Percentiles rank a stretch among this genome's conserved stretches.
phyloP scores from a whole-genome alignment of 2,113 vertebrate species.

The Panthera uncia region DNA sequence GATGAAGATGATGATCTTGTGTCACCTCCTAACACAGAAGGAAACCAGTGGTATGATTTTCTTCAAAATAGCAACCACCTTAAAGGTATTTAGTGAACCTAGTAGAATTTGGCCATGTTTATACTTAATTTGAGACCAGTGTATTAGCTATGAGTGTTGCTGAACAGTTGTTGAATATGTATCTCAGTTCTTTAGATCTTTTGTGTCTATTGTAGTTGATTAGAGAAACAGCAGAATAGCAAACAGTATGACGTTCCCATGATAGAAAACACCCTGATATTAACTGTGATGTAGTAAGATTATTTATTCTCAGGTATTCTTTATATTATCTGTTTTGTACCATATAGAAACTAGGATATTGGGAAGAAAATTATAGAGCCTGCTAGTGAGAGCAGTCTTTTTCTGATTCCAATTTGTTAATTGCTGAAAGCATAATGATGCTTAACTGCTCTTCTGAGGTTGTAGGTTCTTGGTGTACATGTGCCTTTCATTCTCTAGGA shows the following conservation, averaged over 20 bases:
- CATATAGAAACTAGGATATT: background rate
- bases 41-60: conserved; percentile 98
- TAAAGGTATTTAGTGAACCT: conserved; percentile 85
- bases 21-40: conserved; percentile 95
- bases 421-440: background rate
- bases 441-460: background rate
- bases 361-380: background rate
- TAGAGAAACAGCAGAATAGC: conserved; percentile 2
- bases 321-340: background rate
- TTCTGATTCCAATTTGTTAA: background rate
- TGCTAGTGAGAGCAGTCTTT: background rate
- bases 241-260: background rate
- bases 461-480: background rate
- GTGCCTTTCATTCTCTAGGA: background rate
- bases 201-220: background rate
- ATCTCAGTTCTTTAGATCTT: background rate
- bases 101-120: background rate
- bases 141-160: background rate
- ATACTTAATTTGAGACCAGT: background rate
- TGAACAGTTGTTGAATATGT: background rate
- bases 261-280: background rate
- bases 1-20: conserved; percentile 98
- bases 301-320: background rate
- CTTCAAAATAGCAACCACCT: conserved; percentile 92
- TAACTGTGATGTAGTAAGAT: background rate